phyloP scores from a whole-genome alignment of 2,888 invertebrate genomes.

The Teinopalpus imperialis region DNA sequence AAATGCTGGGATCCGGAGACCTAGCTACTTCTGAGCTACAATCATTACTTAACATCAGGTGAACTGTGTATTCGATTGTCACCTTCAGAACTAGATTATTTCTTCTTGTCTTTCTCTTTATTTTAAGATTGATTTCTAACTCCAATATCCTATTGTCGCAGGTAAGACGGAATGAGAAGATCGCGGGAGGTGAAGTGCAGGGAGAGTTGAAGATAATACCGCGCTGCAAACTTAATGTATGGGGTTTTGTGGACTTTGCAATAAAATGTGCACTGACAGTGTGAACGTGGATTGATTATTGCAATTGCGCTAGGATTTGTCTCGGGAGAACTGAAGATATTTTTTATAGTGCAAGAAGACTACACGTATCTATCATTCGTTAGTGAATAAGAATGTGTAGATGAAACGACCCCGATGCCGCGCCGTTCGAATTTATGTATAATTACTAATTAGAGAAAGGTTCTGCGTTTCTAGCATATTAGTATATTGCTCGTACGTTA shows the following conservation, averaged over 20 bases:
- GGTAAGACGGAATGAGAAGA: conserved; percentile 52
- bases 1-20: no score
- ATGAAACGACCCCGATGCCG: conserved; percentile 14
- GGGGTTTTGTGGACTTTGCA: conserved; percentile 36
- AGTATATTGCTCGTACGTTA: conserved; percentile 5
- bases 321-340: conserved; percentile 28
- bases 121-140: conserved; percentile 6
- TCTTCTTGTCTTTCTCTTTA: no score
- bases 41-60: no score
- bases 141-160: conserved; percentile 51
- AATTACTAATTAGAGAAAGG: conserved; percentile 12
- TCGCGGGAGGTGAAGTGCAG: conserved; percentile 51
- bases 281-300: conserved; percentile 7
- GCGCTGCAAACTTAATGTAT: conserved; percentile 31
- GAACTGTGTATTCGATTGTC: no score
- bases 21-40: no score
- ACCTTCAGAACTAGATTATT: no score
- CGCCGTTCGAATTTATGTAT: conserved; percentile 16
- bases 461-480: conserved; percentile 9
- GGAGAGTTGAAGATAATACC: conserved; percentile 35
- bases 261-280: conserved; percentile 20
- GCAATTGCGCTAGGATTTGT: conserved; percentile 23
- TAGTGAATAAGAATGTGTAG: conserved; percentile 29
- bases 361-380: conserved; percentile 39
- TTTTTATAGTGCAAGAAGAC: conserved; percentile 50